Evolutionary conservation across 2,888 invertebrate species (phyloP), one percentile per base, ranked within the genome.

Genomic region (Morinoia aosen): DNA sequence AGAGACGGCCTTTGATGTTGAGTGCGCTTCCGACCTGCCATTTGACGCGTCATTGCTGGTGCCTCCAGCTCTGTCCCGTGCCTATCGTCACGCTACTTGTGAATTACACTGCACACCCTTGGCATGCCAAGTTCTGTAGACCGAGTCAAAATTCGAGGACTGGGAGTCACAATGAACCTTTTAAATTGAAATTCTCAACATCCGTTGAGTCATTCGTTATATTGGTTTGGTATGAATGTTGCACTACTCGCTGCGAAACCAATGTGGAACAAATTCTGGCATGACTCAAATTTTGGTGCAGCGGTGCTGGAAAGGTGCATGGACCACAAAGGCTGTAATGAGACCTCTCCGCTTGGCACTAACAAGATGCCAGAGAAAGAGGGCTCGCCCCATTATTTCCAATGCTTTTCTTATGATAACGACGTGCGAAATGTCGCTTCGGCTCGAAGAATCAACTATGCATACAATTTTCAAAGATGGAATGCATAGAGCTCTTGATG

Each of bases 11-110:
- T 57, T 90, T 93, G 93, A 93, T 56, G 93, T 93, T 93, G 93
- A 93, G 56, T 57, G 93, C 39, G 93, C 93, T 56, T 93, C 93
- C 57, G 56, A 93, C 90, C 90, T 48, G 90, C 48, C 90, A 93
- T 57, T 93, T 56, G 57, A 93, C 19, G 93, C 57, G 93, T 93
- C 93, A 93, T 93, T 93, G 93, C 58, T 33, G 57, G 58, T 16
- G 48, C 90, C 90, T 90, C 16, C 48, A 90, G 90, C 90, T 90
- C 90, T 39, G 40, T 90, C 48, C 48, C 90, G 48, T 90, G 90
- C 76, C 76, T 76, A 76, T 76, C 76, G 76, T 33, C 25, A 33
- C 76, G 25, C 76, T 33, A 76, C 76, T 76, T 25, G 76, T 76
- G 33, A 76, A 76, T 76, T 76, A 25, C 76, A 76, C 76, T 76